Percentiles rank a stretch among this genome's conserved stretches.
Evolutionary conservation across 2,113 vertebrate species (phyloP).

Genomic region (Chaenogobius annularis): DNA sequence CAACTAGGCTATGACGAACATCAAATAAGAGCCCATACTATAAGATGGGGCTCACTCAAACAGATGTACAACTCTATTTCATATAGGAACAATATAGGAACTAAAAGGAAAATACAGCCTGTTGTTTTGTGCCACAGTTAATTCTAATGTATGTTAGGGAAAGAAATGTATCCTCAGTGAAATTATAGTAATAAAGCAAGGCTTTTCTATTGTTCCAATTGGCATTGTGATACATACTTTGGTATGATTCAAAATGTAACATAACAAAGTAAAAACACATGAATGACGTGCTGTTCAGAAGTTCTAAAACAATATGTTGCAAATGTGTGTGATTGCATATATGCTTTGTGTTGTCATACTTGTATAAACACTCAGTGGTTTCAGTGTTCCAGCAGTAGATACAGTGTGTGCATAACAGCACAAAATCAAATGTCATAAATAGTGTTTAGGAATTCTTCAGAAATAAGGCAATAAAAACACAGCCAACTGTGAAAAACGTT

Average conservation of each 20-base stretch:
- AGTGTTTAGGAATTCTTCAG: constrained; percentile 56
- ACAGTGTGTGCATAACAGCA: constrained; percentile 22
- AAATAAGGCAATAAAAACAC: constrained; percentile 63
- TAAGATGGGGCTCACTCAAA: constrained; percentile 19
- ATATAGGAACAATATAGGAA: constrained; percentile 1
- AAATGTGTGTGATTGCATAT: constrained; percentile 34
- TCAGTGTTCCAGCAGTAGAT: constrained; percentile 10
- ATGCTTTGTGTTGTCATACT: constrained; percentile 24
- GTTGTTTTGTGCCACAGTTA: constrained; percentile 40
- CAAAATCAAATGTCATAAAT: constrained; percentile 21
- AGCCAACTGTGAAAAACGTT: constrained; percentile 38
- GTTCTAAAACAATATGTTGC: constrained; percentile 19
- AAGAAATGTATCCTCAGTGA: too few relatives aligned
- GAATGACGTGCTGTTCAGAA: constrained; percentile 36
- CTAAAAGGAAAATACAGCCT: constrained; percentile 43
- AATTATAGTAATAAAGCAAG: constrained; percentile 42
- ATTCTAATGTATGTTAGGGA: background rate
- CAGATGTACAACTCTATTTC: background rate
- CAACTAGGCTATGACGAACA: constrained; percentile 28
- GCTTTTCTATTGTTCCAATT: constrained; percentile 57
- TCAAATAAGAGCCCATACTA: constrained; percentile 47
- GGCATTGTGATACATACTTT: constrained; percentile 61
- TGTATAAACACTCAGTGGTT: constrained; percentile 17
- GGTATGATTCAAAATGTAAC: constrained; percentile 45
- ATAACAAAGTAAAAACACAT: constrained; percentile 22